Evolutionary conservation across 2,888 invertebrate species (phyloP).

Genomic region (Caenorhabditis sp.): DNA sequence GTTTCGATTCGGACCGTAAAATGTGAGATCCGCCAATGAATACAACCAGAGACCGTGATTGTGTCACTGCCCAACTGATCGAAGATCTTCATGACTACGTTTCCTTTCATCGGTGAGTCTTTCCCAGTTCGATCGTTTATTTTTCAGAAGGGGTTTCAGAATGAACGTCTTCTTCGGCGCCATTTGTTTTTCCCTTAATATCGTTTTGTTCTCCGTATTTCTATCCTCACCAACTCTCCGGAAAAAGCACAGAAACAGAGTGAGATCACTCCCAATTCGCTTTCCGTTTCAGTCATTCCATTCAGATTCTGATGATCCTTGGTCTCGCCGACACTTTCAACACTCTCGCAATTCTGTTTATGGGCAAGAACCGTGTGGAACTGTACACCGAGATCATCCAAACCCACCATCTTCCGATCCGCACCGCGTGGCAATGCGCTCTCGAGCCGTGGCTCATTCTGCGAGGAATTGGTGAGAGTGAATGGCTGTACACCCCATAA

Average conservation of each 20-base stretch:
- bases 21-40: slow-evolving; percentile 46
- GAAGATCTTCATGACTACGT: slow-evolving; percentile 47
- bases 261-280: neutral
- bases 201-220: slow-evolving; percentile 54
- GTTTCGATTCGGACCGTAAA: slow-evolving; percentile 23
- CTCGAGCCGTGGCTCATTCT: slow-evolving; percentile 65
- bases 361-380: slow-evolving; percentile 68
- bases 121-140: neutral
- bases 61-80: slow-evolving; percentile 27
- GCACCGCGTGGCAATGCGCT: slow-evolving; percentile 63
- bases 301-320: slow-evolving; percentile 65
- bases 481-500: neutral
- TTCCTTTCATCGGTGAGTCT: slow-evolving; percentile 47
- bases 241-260: slow-evolving; percentile 49
- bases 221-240: slow-evolving; percentile 45
- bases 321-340: slow-evolving; percentile 66
- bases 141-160: slow-evolving; percentile 29
- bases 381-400: slow-evolving; percentile 58
- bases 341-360: slow-evolving; percentile 63
- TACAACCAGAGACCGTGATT: slow-evolving; percentile 29
- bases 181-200: slow-evolving; percentile 56
- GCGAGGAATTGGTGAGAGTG: slow-evolving; percentile 56
- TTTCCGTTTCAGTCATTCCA: no score
- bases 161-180: slow-evolving; percentile 61
- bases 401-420: slow-evolving; percentile 33